Base-by-base conservation (phyloP, 2,797 vertebrate genomes). In the Eremophila alpestris region DNA sequence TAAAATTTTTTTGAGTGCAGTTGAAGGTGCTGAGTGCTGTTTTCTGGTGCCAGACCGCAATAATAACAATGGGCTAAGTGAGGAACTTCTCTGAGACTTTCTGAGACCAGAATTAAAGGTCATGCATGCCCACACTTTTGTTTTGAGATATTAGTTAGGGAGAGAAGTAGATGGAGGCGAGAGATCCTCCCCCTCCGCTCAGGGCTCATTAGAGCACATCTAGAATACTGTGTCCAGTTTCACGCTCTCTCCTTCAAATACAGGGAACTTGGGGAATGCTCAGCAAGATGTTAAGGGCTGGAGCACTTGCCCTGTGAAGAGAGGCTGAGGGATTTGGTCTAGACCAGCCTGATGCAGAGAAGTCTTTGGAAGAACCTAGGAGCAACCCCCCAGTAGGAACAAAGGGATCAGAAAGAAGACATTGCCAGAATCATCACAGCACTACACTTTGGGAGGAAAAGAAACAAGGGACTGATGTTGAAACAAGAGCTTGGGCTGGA, bases 311-410 rank as follows among this genome's bases (percentile, higher is more conserved):
- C 16, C 26, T 65, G 26, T 63, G 27, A 51, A 10, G 30, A 64
- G 38, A 48, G 29, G 5, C 23, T 60, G 51, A 82, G 41, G 45
- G 26, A 45, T 55, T 3, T 2, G 30, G 13, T 82, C 20, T 71
- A 24, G 23, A 84, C 76, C 7, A 4, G 15, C 21, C 36, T 64
- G 40, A n/a, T 2, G 4, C 16, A 52, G n/a, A 74, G 24, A 43
- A 3, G 3, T 76, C 43, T 68, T 60, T 59, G 46, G 51, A 54
- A 54, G 26, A 27, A 73, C 38, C 10, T 38, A 38, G 78, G 27
- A 34, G 23, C 16, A 75, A 10, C 15, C 3, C 6, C 16, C 4
- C 11, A 34, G 43, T 6, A 26, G 0, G 0, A 40, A 55, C 6
- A 46, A 43, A 62, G 19, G 22, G 4, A 12, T 71, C 55, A 82